Conservation (phyloP, 2,888 invertebrate species). For the Chaitophorus viminalis region DNA sequence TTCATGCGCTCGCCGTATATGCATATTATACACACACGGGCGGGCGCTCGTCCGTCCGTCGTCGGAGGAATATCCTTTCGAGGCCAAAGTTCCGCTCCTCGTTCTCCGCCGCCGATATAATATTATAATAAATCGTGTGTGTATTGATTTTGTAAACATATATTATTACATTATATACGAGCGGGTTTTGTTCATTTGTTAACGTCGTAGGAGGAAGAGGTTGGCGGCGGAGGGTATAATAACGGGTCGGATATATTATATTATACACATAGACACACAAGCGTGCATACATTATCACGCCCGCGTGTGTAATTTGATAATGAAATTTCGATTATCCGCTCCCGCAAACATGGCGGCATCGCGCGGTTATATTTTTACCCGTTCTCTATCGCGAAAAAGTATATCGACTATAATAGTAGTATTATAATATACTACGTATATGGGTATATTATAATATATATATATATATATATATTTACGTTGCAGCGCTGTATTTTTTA, state of each 20-base stretch:
- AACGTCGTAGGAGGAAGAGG: slow-evolving; percentile 1
- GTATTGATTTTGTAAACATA: slow-evolving; percentile 34
- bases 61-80: slow-evolving; percentile 30
- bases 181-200: slow-evolving; percentile 30
- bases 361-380: slow-evolving; percentile 1
- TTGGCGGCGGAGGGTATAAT: background rate
- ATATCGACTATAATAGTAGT: no score
- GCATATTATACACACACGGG: background rate
- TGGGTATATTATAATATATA: no score
- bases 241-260: slow-evolving; percentile 4
- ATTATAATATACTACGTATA: no score
- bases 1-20: slow-evolving; percentile 9
- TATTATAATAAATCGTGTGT: slow-evolving; percentile 36
- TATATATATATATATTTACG: no score
- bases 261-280: background rate
- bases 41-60: background rate
- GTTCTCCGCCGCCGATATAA: background rate
- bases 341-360: slow-evolving; percentile 39
- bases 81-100: slow-evolving; percentile 35
- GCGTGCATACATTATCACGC: slow-evolving; percentile 4
- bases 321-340: slow-evolving; percentile 54
- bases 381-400: background rate
- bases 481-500: background rate
- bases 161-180: background rate
- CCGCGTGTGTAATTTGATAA: slow-evolving; percentile 36